Percentiles rank a stretch among this genome's conserved stretches.
phyloP scores from a whole-genome alignment of 2,888 invertebrate species.

The Acleris laterana region DNA sequence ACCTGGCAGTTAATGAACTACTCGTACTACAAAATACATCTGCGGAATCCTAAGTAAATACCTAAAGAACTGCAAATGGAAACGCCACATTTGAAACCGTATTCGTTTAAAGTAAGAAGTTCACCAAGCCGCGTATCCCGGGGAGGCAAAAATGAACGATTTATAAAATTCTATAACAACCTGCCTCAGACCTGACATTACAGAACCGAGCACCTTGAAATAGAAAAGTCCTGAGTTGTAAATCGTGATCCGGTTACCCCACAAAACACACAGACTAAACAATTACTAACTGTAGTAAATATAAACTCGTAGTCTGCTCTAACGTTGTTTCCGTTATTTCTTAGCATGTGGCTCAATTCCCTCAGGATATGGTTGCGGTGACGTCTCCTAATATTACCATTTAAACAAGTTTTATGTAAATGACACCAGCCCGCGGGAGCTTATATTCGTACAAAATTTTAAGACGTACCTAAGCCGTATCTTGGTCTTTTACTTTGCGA shows the following conservation, averaged over 20 bases:
- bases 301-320: slow-evolving; percentile 38
- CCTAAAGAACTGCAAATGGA: no score
- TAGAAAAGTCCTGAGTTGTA: slow-evolving; percentile 54
- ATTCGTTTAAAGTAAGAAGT: slow-evolving; percentile 12
- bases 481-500: slow-evolving; percentile 68
- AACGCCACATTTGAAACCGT: background rate
- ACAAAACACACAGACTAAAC: slow-evolving; percentile 44
- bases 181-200: slow-evolving; percentile 47
- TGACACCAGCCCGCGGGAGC: slow-evolving; percentile 68
- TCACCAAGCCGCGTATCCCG: slow-evolving; percentile 2
- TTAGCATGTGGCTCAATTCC: slow-evolving; percentile 37
- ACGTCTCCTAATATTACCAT: slow-evolving; percentile 83
- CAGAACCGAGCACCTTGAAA: slow-evolving; percentile 58
- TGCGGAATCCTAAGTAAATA: no score
- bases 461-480: slow-evolving; percentile 50
- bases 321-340: slow-evolving; percentile 13
- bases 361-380: slow-evolving; percentile 48
- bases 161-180: slow-evolving; percentile 48
- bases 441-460: slow-evolving; percentile 77
- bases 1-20: no score
- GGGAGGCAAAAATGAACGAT: slow-evolving; percentile 18
- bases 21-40: no score
- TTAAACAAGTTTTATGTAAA: slow-evolving; percentile 85
- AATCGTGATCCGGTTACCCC: slow-evolving; percentile 48
- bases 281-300: slow-evolving; percentile 5